Evolutionary conservation across 2,888 invertebrate genomes (phyloP), one percentile per base, ranked within the genome.

Genomic region (Brachyopa scutellaris): DNA sequence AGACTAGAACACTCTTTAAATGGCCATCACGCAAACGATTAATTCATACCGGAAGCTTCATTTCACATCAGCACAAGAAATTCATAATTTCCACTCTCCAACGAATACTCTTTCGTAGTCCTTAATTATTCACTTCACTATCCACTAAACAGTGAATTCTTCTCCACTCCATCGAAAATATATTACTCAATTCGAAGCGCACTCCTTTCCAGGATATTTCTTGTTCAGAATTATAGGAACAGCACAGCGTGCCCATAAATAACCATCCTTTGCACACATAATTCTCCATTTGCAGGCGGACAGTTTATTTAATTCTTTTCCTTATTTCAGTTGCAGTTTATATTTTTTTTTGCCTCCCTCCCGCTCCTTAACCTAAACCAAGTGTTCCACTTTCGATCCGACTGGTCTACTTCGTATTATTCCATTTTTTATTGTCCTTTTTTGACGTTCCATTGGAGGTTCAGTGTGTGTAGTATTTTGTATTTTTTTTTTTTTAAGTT

Each of bases 251-350:
- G 0, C 49, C 42, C 76, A 72, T 82, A 72, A 77, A 77, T 82
- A 66, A 70, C 80, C 38, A 59, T 59, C 23, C 49, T 55, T 76
- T 57, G 64, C 36, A 49, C 29, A 74, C 76, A 72, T 82, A 66
- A 72, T 70, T 82, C 61, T 61, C 53, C 51, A 70, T 77, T 53
- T 61, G 53, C 59, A 38, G 80, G 49, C 70, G 77, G 51, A 77
- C 64, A 72, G 82, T 77, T 64, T 77, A 72, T 59, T 70, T 77
- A 82, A 77, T 77, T 80, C 76, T 42, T 26, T 79, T 73, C 73
- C 79, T 61, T 67, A 47, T 73, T 61, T 45, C 66, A 31, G 15
- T 57, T 53, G 8, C 36, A 31, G n/a, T n/a, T 55, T 9, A 15
- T 2, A 2, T n/a, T 33, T 45, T 45, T 8, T 45, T 42, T 47